Conservation (phyloP, 1,140 invertebrate genomes). For the Drosophila guanche region DNA sequence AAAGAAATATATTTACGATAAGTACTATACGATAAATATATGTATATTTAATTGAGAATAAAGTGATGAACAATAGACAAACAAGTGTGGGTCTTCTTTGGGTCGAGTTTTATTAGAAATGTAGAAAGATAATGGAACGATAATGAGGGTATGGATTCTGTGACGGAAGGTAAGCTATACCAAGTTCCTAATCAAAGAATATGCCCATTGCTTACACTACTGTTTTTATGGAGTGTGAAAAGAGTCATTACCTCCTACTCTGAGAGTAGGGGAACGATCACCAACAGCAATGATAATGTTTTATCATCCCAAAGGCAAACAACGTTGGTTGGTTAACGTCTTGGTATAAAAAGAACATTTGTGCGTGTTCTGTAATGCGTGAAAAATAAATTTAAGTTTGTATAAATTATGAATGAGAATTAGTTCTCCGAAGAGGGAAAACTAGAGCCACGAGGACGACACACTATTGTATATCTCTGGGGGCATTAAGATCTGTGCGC, state of each 20-base stretch:
- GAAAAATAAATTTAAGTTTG: conserved; percentile 68
- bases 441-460: background rate
- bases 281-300: too few relatives aligned
- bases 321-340: too few relatives aligned
- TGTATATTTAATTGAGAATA: conserved; percentile 28
- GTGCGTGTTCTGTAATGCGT: conserved; percentile 47
- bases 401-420: conserved; percentile 51
- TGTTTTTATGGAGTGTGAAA: too few relatives aligned
- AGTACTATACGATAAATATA: conserved; percentile 7
- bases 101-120: too few relatives aligned
- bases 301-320: too few relatives aligned
- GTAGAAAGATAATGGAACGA: too few relatives aligned
- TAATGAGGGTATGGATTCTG: too few relatives aligned
- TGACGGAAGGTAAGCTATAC: too few relatives aligned
- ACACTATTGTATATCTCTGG: conserved; percentile 58
- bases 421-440: conserved; percentile 1
- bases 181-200: too few relatives aligned
- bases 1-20: background rate
- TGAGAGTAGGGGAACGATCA: too few relatives aligned
- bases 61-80: conserved; percentile 6
- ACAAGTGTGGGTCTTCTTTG: background rate
- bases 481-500: conserved; percentile 28
- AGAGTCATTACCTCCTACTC: too few relatives aligned
- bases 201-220: too few relatives aligned
- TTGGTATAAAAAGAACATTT: conserved; percentile 15